Evolutionary conservation across 2,888 invertebrate genomes (phyloP).

Genomic region (Uloborus plumipes): DNA sequence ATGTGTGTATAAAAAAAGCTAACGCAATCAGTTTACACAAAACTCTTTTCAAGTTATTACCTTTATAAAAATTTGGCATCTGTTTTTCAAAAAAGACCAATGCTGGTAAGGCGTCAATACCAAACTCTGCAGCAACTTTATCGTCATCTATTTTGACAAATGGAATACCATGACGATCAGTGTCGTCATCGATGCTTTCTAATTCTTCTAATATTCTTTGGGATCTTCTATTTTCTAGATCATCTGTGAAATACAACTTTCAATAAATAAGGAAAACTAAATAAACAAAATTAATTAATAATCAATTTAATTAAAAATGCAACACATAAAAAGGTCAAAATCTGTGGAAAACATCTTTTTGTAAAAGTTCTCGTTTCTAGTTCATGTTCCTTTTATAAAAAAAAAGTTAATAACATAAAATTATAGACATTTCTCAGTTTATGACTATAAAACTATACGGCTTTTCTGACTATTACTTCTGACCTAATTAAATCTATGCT

Average conservation of each 20-base stretch:
- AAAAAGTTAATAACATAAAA: background rate
- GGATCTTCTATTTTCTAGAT: constrained; percentile 66
- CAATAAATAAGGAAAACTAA: background rate
- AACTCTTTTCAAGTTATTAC: constrained; percentile 72
- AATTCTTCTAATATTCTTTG: constrained; percentile 87
- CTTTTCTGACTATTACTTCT: too few species aligned
- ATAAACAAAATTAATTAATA: background rate
- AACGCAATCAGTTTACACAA: too few species aligned
- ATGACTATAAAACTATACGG: too few species aligned
- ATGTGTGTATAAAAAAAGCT: too few species aligned
- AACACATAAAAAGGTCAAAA: background rate
- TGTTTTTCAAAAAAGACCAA: constrained; percentile 69
- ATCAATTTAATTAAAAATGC: background rate
- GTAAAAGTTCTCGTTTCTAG: background rate
- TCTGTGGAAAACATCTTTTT: background rate
- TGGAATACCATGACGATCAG: constrained; percentile 87
- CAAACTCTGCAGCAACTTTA: constrained; percentile 86
- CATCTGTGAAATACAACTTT: constrained; percentile 64
- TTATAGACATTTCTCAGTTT: background rate
- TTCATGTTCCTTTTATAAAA: background rate
- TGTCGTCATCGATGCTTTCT: constrained; percentile 94
- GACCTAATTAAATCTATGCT: too few species aligned
- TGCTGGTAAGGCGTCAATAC: constrained; percentile 79
- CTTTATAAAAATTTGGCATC: constrained; percentile 68
- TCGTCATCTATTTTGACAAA: constrained; percentile 87